Evolutionary conservation across 2,797 vertebrate species (phyloP).

Genomic region (Pyrrhura leucotis): DNA sequence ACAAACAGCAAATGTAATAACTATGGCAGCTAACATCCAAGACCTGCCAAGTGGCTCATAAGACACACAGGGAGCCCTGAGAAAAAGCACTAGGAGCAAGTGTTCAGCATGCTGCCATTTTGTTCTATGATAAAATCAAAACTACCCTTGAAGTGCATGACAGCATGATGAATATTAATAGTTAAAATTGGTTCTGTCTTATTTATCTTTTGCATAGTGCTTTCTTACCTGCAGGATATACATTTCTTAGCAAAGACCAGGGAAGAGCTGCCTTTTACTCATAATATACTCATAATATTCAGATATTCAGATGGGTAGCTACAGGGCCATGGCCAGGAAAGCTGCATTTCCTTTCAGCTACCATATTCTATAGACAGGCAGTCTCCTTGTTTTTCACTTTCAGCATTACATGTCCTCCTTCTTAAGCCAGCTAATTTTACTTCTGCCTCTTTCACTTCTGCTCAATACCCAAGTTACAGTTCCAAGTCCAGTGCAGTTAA

Average conservation of each 20-base stretch:
- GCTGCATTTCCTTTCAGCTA: conserved; percentile 60
- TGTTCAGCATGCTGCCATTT: neutral
- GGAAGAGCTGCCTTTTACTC: neutral
- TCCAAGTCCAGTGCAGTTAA: conserved; percentile 21
- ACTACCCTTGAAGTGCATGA: neutral
- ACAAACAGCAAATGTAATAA: neutral
- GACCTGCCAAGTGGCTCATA: neutral
- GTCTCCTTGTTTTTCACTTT: conserved; percentile 26
- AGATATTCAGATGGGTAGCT: conserved; percentile 12
- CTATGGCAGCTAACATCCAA: neutral
- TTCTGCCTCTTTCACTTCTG: conserved; percentile 31
- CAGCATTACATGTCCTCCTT: neutral
- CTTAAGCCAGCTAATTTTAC: conserved; percentile 62
- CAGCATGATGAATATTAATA: neutral
- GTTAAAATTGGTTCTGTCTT: neutral
- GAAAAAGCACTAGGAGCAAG: neutral
- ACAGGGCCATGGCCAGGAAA: conserved; percentile 31
- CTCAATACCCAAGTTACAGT: conserved; percentile 11
- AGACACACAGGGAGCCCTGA: neutral
- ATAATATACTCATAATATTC: neutral
- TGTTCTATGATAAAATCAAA: neutral
- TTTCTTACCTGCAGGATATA: neutral
- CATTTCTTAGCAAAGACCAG: neutral
- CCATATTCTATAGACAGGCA: neutral
- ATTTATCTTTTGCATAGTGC: neutral